Evolutionary conservation across 2,113 vertebrate genomes (phyloP).

Genomic region (Pelecanoides urinatrix): DNA sequence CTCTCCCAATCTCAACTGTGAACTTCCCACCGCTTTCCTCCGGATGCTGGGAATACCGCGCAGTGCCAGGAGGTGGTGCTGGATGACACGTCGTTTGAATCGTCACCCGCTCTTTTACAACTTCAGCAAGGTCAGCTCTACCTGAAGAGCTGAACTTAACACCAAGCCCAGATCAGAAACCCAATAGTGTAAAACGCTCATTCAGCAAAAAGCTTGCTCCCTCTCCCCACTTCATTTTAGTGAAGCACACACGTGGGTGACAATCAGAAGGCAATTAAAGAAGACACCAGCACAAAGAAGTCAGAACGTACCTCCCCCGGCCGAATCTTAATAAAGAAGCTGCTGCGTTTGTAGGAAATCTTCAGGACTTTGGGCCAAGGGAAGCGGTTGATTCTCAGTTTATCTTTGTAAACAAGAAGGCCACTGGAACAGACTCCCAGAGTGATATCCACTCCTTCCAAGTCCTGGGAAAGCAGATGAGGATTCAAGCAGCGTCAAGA

Average conservation of each 20-base stretch:
- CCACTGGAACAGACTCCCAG: slow-evolving; percentile 95
- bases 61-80: slow-evolving; percentile 46
- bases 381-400: slow-evolving; percentile 97
- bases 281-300: background rate
- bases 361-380: slow-evolving; percentile 99
- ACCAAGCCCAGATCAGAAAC: background rate
- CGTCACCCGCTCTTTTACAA: rapidly evolving
- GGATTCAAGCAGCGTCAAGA: background rate
- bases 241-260: background rate
- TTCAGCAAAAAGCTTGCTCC: background rate
- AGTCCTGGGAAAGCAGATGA: slow-evolving; percentile 77
- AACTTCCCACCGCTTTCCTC: background rate
- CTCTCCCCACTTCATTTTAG: rapidly evolving
- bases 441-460: slow-evolving; percentile 95
- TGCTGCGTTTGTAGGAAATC: slow-evolving; percentile 97
- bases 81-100: background rate
- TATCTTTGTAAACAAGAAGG: slow-evolving; percentile 97
- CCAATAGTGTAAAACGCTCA: rapidly evolving
- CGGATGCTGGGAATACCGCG: background rate
- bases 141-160: background rate
- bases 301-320: slow-evolving; percentile 85
- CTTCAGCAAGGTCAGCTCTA: background rate
- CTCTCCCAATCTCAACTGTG: background rate
- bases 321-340: slow-evolving; percentile 97
- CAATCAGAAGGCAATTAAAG: background rate